A percentile compares a stretch with the other conserved stretches of the same genome.
phyloP scores from a whole-genome alignment of 2,888 invertebrate species.

The Agriopis aurantiaria region DNA sequence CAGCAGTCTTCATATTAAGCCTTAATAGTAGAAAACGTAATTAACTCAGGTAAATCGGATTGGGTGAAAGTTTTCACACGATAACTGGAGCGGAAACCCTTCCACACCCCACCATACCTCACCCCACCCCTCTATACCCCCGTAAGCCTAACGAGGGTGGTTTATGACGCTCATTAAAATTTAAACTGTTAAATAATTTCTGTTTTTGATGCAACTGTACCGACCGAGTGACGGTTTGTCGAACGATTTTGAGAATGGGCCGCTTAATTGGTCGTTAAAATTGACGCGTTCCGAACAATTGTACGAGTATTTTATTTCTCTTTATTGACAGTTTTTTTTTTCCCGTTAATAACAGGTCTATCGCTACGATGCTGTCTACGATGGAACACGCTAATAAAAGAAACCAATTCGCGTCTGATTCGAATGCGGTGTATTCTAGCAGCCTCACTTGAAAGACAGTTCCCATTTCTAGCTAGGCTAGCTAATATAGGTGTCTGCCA shows the following conservation, averaged over 20 bases:
- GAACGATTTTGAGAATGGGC: slow-evolving; percentile 24
- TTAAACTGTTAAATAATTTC: slow-evolving; percentile 51
- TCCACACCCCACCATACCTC: slow-evolving; percentile 46
- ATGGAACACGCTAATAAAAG: no score
- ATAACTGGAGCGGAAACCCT: slow-evolving; percentile 76
- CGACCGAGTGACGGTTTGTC: slow-evolving; percentile 24
- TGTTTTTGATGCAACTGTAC: slow-evolving; percentile 46
- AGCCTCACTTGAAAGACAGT: not conserved
- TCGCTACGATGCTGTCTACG: no score
- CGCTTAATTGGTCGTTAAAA: slow-evolving; percentile 25
- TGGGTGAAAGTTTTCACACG: slow-evolving; percentile 80
- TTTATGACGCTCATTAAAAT: slow-evolving; percentile 58
- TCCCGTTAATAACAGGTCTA: no score
- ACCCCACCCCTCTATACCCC: slow-evolving; percentile 25
- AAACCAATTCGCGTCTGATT: not conserved
- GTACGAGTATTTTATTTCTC: not conserved
- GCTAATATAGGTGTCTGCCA: no score
- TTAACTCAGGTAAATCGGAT: slow-evolving; percentile 84
- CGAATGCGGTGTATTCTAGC: not conserved
- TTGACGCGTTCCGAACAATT: not conserved
- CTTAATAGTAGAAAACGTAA: slow-evolving; percentile 80
- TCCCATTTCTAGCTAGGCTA: no score
- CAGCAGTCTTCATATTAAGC: slow-evolving; percentile 47
- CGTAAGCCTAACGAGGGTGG: slow-evolving; percentile 51
- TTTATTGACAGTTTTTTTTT: no score